Percentiles rank a stretch among this genome's conserved stretches.
These are phyloP conservation scores for Epiblema foenella DNA, from an alignment of 2,888 invertebrate genomes.

Conservation along the genomic window DNA sequence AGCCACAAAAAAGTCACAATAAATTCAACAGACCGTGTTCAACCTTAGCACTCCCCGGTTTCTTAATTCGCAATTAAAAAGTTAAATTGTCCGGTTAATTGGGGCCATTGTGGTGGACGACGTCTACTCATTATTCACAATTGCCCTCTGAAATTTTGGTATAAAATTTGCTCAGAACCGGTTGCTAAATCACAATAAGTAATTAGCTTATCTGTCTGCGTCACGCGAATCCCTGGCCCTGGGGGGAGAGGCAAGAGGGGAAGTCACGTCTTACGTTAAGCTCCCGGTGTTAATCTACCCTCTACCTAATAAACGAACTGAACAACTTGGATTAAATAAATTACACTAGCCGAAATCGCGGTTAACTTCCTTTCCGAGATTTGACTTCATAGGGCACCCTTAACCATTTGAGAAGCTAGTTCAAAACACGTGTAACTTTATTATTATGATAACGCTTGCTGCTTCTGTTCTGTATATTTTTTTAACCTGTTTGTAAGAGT, in stretches of 20 bases:
- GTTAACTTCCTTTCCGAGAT: conserved; percentile 56
- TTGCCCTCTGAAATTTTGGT: conserved; percentile 69
- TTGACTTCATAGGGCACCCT: conserved; percentile 36
- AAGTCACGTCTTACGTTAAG: conserved; percentile 71
- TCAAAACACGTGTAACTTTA: background rate
- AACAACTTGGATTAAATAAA: conserved; percentile 71
- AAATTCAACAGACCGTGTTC: conserved; percentile 67
- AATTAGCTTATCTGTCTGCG: conserved; percentile 80
- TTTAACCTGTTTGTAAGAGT: too few species aligned
- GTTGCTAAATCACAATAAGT: conserved; percentile 77
- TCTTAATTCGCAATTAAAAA: conserved; percentile 81
- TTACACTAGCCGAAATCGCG: conserved; percentile 62
- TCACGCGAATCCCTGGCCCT: conserved; percentile 62
- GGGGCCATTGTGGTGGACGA: conserved; percentile 76
- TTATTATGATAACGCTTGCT: conserved; percentile 1
- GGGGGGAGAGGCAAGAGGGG: conserved; percentile 50
- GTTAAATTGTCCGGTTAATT: conserved; percentile 83
- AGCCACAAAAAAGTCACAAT: conserved; percentile 61
- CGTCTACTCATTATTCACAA: conserved; percentile 75
- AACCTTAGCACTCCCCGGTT: conserved; percentile 74
- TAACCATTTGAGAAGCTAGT: background rate
- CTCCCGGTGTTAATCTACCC: conserved; percentile 72
- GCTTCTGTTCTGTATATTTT: background rate
- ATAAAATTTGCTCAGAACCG: conserved; percentile 70
- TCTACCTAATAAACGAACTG: conserved; percentile 73